Evolutionary conservation across 1,140 invertebrate genomes (phyloP), one percentile per base, ranked within the genome.

Genomic region (Ruditapes philippinarum): DNA sequence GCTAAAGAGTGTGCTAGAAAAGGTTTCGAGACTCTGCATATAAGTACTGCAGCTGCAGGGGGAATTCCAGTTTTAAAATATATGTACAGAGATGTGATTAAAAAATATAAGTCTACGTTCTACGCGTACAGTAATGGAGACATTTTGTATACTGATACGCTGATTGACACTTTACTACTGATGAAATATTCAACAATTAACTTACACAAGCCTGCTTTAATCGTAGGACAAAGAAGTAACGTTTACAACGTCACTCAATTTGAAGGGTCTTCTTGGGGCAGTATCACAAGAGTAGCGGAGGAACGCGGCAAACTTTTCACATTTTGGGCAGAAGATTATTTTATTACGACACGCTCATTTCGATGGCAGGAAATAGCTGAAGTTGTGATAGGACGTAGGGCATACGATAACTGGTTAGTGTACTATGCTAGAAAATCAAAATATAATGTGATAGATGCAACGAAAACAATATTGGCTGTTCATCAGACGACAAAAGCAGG

Each of bases 291-390:
- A n/a, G 62, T 89, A 11, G 89, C 90, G 3, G 80, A 85, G 17
- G 28, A 40, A n/a, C 42, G 91, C 1, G 93, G 92, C 3, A 89
- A 84, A 73, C 57, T 91, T 0, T 93, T 91, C 70, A 86, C 83
- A 4, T 88, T 83, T 94, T 94, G n/a, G n/a, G n/a, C n/a, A n/a
- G n/a, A n/a, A n/a, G n/a, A n/a, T n/a, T n/a, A n/a, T n/a, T n/a
- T n/a, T 60, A 91, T 94, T 14, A 91, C 91, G 14, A 62, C 89
- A 28, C 40, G 62, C 33, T 42, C 68, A 54, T 94, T 89, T 89
- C 92, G 91, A 0, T 94, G 92, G 93, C 42, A 91, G 19, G 73
- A 80, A 5, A 54, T n/a, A n/a, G n/a, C n/a, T n/a, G n/a, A n/a
- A n/a, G n/a, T n/a, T n/a, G n/a, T n/a, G n/a, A n/a, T n/a, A n/a